Percentiles rank a stretch among this genome's conserved stretches.
These are phyloP conservation scores for Catostomus latipinnis DNA, from an alignment of 2,797 vertebrate genomes.

Conservation along the genomic window DNA sequence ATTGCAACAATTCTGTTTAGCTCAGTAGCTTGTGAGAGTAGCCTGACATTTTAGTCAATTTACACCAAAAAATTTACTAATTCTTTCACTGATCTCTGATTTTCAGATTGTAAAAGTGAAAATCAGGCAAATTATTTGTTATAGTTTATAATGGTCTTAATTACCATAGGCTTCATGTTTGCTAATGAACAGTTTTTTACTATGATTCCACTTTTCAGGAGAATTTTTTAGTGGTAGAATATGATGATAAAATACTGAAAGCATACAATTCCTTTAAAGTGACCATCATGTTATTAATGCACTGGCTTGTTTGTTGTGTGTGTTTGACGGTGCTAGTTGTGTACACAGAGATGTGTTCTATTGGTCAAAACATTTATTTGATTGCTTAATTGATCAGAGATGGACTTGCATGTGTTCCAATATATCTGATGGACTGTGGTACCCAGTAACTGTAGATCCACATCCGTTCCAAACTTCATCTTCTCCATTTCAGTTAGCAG, in stretches of 20 bases:
- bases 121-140: too few species aligned
- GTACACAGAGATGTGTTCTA: slow-evolving; percentile 16
- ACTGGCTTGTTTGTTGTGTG: neutral
- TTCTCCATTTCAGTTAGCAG: slow-evolving; percentile 55
- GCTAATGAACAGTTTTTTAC: too few species aligned
- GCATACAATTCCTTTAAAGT: too few species aligned
- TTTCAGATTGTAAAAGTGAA: too few species aligned
- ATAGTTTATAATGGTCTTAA: too few species aligned
- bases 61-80: too few species aligned
- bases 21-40: too few species aligned
- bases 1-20: too few species aligned
- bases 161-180: too few species aligned
- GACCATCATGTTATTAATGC: neutral
- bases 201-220: too few species aligned
- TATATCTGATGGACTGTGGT: slow-evolving; percentile 40
- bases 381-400: slow-evolving; percentile 50
- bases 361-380: slow-evolving; percentile 46
- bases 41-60: too few species aligned
- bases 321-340: neutral
- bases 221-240: neutral
- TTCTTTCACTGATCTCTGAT: too few species aligned
- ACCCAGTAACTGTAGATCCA: slow-evolving; percentile 52
- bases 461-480: slow-evolving; percentile 45
- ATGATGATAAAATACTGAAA: neutral
- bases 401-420: slow-evolving; percentile 25